Evolutionary conservation across 2,888 invertebrate genomes (phyloP), one percentile per base, ranked within the genome.

Genomic region (Sphecodes monilicornis): DNA sequence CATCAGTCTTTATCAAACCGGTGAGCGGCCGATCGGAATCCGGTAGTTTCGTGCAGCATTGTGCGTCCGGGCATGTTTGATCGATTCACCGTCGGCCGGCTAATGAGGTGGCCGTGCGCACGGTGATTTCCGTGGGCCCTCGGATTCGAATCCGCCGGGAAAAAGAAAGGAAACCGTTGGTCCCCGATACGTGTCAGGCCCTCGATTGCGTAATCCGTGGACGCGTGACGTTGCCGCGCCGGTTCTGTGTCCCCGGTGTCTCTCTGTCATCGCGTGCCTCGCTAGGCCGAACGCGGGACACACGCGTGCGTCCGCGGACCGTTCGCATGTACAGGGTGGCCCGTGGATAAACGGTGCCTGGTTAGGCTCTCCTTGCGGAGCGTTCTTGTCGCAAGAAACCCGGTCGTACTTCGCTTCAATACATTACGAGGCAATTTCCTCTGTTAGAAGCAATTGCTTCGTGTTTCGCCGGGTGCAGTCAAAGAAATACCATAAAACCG

Each of bases 1-100:
- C 89, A 88, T 86, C 86, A 50, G 88, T 88, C 86, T 88, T 88
- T 88, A 89, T 88, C 83, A 75, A 82, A 89, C 74, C 77, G 82
- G 76, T 78, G 79, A 82, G 77, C 68, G 80, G 82, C 64, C 78
- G 86, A 87, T 86, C 82, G 89, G 89, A 89, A 89, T 89, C 89
- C 84, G 88, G 88, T 89, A 89, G 89, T 89, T 89, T 84, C 76
- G 78, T 77, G 77, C 75, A 68, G 60, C 82, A 86, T 85, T 84
- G 76, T 75, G 54, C 77, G n/a, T 80, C 79, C 72, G 69, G 69
- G 54, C 80, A 36, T 43, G 77, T 82, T 84, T 89, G 89, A 89
- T 87, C 68, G 87, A 89, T 88, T 83, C 77, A 57, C 89, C 77
- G 84, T 77, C 71, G 72, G 18, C 3, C 18, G 77, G 70, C 76